Percentiles rank a stretch among this genome's conserved stretches.
Conservation (phyloP, 1,140 invertebrate genomes). For the Papilio xuthus region DNA sequence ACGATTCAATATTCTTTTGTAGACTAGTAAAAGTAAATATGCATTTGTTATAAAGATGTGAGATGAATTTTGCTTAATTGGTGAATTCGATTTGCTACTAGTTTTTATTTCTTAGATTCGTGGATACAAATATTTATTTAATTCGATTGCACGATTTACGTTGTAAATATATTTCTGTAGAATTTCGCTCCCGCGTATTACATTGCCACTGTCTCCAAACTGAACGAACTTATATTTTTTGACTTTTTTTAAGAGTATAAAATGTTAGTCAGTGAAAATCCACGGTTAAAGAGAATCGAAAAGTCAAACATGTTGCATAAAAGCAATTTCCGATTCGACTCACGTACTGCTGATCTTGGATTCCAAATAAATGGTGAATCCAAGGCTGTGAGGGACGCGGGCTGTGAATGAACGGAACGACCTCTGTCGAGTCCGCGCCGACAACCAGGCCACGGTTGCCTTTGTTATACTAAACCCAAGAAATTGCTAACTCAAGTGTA, state of each 20-base stretch:
- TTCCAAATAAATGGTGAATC: constrained; percentile 19
- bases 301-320: constrained; percentile 13
- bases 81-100: neutral
- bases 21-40: neutral
- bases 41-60: neutral
- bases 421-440: neutral
- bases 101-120: no score
- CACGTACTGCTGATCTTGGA: constrained; percentile 29
- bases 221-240: no score
- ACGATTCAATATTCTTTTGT: neutral
- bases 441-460: constrained; percentile 4
- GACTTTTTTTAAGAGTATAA: no score
- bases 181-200: no score
- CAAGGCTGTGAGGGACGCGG: neutral
- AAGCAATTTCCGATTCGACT: constrained; percentile 2
- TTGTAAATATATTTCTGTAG: no score
- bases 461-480: neutral
- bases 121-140: no score
- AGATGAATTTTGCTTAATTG: neutral
- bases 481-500: neutral
- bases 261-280: neutral
- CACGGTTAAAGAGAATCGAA: neutral
- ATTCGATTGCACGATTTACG: no score
- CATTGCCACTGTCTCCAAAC: no score
- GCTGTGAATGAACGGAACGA: constrained; percentile 24